Percentiles rank a stretch among this genome's conserved stretches.
Evolutionary conservation across 2,113 vertebrate species (phyloP).

Genomic region (Ranitomeya variabilis): DNA sequence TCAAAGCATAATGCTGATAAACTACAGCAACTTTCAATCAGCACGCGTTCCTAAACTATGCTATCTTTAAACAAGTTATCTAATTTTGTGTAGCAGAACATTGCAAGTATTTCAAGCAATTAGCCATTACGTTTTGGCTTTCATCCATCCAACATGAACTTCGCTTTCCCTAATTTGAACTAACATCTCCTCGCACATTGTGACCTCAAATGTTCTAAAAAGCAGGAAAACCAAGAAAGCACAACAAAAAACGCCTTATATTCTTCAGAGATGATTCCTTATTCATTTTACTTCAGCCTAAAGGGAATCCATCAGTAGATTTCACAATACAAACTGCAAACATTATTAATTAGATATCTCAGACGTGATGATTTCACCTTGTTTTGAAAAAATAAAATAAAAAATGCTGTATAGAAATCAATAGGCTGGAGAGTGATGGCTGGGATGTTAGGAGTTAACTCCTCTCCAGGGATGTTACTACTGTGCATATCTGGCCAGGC

Average conservation of each 20-base stretch:
- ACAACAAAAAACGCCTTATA: not conserved
- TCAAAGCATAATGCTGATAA: not conserved
- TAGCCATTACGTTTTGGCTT: slow-evolving; percentile 13
- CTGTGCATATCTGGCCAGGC: too few species aligned
- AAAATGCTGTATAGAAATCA: not conserved
- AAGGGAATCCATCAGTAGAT: too few species aligned
- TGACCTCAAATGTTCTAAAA: slow-evolving; percentile 7
- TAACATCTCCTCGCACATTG: not conserved
- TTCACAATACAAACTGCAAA: not conserved
- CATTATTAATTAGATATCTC: not conserved
- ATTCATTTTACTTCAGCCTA: not conserved
- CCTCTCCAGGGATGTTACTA: too few species aligned
- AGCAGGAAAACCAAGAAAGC: not conserved
- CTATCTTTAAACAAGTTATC: slow-evolving; percentile 13
- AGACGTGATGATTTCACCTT: too few species aligned
- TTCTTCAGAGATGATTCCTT: not conserved
- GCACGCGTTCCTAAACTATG: not conserved
- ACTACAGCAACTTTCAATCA: not conserved
- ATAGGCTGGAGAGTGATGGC: too few species aligned
- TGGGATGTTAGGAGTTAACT: too few species aligned
- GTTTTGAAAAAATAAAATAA: not conserved
- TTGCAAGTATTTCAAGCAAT: not conserved
- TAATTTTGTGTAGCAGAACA: not conserved
- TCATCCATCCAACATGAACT: not conserved
- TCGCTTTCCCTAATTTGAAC: not conserved